phyloP scores from a whole-genome alignment of 2,113 vertebrate species.

The Hypocryptadius cinnamomeus region DNA sequence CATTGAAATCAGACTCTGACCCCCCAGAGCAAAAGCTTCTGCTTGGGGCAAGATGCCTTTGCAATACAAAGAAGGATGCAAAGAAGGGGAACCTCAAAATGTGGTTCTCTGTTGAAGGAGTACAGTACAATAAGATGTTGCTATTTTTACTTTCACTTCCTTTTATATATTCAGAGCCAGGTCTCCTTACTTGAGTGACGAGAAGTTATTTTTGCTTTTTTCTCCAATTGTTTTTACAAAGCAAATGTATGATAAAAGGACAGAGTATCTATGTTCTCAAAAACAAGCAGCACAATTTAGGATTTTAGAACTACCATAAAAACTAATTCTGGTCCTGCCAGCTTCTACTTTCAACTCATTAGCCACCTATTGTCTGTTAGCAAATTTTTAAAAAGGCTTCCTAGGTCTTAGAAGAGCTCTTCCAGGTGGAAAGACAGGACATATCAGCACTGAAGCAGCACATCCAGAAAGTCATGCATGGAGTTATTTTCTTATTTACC shows the following conservation, averaged over 20 bases:
- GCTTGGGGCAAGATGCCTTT: not conserved
- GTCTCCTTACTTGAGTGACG: not conserved
- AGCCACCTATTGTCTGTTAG: not conserved
- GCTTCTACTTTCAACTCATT: not conserved
- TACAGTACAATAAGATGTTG: not conserved
- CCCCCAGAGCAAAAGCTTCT: not conserved
- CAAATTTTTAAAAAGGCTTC: not conserved
- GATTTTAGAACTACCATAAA: not conserved
- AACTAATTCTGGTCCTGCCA: not conserved
- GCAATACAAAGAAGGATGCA: not conserved
- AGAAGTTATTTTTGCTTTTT: not conserved
- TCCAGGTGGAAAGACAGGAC: not conserved
- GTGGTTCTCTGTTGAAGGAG: not conserved
- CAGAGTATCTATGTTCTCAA: not conserved
- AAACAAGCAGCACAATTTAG: not conserved
- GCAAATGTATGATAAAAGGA: not conserved
- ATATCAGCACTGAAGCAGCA: not conserved
- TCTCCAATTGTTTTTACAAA: not conserved
- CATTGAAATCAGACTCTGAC: not conserved
- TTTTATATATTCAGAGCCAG: not conserved
- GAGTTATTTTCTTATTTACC: not conserved
- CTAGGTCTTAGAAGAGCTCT: not conserved
- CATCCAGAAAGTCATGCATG: not conserved
- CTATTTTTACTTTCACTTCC: conserved; percentile 21
- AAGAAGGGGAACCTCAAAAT: conserved; percentile 18